Conservation (phyloP, 1,140 invertebrate genomes). For the Orius insidiosus region DNA sequence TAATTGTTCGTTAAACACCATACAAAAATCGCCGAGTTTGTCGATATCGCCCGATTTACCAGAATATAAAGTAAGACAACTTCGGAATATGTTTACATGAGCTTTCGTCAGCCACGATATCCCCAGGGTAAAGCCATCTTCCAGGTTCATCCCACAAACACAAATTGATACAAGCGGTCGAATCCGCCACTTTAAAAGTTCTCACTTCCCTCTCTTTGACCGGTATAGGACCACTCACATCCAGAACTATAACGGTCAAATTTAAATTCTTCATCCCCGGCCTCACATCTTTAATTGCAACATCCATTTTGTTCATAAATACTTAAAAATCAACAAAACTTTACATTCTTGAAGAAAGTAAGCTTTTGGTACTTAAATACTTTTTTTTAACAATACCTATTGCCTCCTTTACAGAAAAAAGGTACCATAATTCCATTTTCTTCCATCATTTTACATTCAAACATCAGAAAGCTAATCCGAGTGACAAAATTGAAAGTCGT, state of each 20-base stretch:
- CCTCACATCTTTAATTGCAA: slow-evolving; percentile 59
- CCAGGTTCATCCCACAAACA: slow-evolving; percentile 93
- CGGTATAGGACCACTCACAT: slow-evolving; percentile 70
- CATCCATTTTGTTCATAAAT: too few relatives aligned
- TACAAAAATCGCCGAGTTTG: slow-evolving; percentile 64
- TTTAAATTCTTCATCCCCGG: slow-evolving; percentile 82
- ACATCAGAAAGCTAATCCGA: too few relatives aligned
- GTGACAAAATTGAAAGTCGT: too few relatives aligned
- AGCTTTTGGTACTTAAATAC: too few relatives aligned
- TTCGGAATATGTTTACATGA: slow-evolving; percentile 77
- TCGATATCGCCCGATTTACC: slow-evolving; percentile 78
- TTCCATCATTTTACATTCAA: too few relatives aligned
- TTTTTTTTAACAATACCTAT: too few relatives aligned
- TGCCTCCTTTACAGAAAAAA: too few relatives aligned
- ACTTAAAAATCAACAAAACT: too few relatives aligned
- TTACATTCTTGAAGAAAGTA: too few relatives aligned
- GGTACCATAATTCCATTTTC: too few relatives aligned
- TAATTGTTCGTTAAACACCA: slow-evolving; percentile 70
- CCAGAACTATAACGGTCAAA: slow-evolving; percentile 80
- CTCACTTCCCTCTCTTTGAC: slow-evolving; percentile 90
- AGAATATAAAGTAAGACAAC: slow-evolving; percentile 77
- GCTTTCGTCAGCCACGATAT: slow-evolving; percentile 84
- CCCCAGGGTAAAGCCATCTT: slow-evolving; percentile 64
- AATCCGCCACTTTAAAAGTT: slow-evolving; percentile 86
- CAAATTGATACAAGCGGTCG: slow-evolving; percentile 77